A percentile compares a stretch with the other conserved stretches of the same genome.
Evolutionary conservation across 2,113 vertebrate species (phyloP).

Genomic region (Urocitellus parryii): DNA sequence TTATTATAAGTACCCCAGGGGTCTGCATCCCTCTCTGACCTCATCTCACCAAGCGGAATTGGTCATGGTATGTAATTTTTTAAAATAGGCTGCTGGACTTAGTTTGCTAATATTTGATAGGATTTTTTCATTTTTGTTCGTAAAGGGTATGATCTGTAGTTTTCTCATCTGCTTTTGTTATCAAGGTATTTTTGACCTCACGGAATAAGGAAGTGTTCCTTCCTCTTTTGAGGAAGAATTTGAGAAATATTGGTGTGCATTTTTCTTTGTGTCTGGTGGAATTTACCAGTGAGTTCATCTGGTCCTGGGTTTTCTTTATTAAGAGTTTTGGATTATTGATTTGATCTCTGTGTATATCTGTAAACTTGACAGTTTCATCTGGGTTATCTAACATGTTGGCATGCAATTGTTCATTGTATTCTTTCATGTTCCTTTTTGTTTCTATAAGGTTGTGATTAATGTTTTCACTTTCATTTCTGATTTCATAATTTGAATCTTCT

Average conservation of each 20-base stretch:
- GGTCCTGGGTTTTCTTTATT: not conserved
- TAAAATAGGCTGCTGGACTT: not conserved
- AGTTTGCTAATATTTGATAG: not conserved
- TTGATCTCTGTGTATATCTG: not conserved
- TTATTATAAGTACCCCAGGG: not conserved
- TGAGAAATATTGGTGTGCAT: not conserved
- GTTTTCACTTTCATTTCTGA: not conserved
- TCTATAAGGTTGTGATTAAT: not conserved
- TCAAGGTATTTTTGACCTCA: not conserved
- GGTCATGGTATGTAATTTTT: not conserved
- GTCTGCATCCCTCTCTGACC: not conserved
- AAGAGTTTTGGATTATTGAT: not conserved
- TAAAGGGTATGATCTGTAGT: not conserved
- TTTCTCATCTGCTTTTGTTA: not conserved
- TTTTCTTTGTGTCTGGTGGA: not conserved
- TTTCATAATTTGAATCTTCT: not conserved
- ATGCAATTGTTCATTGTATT: not conserved
- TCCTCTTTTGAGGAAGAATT: not conserved
- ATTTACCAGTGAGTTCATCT: not conserved
- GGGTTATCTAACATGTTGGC: not conserved
- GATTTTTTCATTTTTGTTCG: constrained; percentile 1
- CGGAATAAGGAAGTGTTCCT: not conserved
- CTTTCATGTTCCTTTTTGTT: not conserved
- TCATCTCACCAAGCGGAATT: not conserved
- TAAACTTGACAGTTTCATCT: not conserved